phyloP scores from a whole-genome alignment of 2,113 vertebrate species.

The Menura novaehollandiae region DNA sequence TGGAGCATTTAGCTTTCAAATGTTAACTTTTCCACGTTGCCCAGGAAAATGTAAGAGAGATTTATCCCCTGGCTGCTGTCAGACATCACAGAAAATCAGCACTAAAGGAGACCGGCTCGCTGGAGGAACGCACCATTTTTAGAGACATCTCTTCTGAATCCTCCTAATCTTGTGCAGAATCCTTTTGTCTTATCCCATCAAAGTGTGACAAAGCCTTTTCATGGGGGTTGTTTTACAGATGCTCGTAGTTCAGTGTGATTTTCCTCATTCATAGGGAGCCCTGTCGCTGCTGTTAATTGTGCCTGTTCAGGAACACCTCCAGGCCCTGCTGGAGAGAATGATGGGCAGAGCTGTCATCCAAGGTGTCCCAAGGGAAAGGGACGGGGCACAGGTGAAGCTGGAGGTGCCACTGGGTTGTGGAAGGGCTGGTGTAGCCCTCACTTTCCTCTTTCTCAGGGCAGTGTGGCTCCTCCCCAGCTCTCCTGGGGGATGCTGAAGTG shows the following conservation, averaged over 20 bases:
- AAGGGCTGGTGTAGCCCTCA: background rate
- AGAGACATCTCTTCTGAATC: background rate
- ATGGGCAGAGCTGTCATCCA: background rate
- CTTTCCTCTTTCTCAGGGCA: background rate
- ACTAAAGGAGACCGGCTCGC: accelerated
- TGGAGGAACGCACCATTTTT: background rate
- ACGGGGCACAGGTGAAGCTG: background rate
- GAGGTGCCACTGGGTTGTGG: background rate
- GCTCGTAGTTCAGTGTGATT: accelerated
- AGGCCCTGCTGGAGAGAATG: background rate
- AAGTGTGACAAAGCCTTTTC: constrained; percentile 19
- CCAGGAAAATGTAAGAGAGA: background rate
- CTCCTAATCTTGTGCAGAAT: background rate
- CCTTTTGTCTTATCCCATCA: constrained; percentile 29
- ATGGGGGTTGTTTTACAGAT: background rate
- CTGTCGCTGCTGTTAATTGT: background rate
- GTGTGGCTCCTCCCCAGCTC: background rate
- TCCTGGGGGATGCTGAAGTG: background rate
- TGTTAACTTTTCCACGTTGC: background rate
- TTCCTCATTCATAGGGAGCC: background rate
- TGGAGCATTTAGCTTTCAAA: background rate
- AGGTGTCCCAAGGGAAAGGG: background rate
- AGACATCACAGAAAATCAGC: background rate
- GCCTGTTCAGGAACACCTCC: background rate
- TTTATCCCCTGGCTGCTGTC: background rate